Base-by-base conservation (phyloP, 2,113 vertebrate genomes). In the Festucalex cinctus region DNA sequence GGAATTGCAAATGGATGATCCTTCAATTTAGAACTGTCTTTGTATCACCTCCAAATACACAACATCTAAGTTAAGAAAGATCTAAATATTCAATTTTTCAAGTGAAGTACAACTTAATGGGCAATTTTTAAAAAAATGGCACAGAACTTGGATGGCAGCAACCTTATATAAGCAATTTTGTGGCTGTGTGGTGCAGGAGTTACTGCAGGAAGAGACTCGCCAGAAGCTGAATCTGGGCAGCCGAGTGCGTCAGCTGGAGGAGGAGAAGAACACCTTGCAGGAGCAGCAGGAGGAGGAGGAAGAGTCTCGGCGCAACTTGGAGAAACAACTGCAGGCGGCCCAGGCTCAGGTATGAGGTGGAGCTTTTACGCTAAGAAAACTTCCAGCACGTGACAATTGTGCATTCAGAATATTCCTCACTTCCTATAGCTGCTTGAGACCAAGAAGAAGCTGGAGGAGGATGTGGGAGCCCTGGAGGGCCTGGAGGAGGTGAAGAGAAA, bases 251-350 rank as follows among this genome's bases (percentile, higher is more conserved):
- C 97, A 99, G 84, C 92, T 99, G 77, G 97, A 99, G 46, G 95
- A 94, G 66, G 97, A 99, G 49, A 98, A 94, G 89, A 96, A 84
- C 89, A 92, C 91, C 53, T 89, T 99, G 61, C 92, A 94, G 64
- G 97, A 99, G 87, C 96, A 98, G 90, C 96, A 98, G 87, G 97
- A 99, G 74, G 97, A 99, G 65, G 97, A 98, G 0, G 97, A 98
- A 66, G 97, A 98, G 75, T 91, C 94, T 1, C 91, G 95, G 24
- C 95, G 91, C 75, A 94, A 93, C 85, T 85, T 98, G 84, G 97
- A 98, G 71, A 99, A 98, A 53, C 97, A 99, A 81, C 90, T 98
- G 84, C 73, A 94, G 13, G 87, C 85, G 1, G 77, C 95, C 69
- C 97, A 99, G 71, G 76, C 91, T 5, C 97, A 99, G 95, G 97